A percentile compares a stretch with the other conserved stretches of the same genome.
Evolutionary conservation across 2,797 vertebrate species (phyloP).

Genomic region (Chaetodon trifasciatus): DNA sequence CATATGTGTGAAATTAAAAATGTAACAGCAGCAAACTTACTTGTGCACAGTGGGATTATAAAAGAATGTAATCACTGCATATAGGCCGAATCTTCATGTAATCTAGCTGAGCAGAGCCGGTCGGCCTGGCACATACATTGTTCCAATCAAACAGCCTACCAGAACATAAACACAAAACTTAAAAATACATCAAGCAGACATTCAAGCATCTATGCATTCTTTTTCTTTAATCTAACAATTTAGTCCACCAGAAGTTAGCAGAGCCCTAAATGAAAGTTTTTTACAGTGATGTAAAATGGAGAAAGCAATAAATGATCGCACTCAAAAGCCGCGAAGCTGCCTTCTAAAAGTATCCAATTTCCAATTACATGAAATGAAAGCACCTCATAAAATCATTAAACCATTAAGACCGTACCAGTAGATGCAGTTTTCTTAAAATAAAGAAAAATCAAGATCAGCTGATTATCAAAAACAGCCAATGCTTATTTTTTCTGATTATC

Average conservation of each 20-base stretch:
- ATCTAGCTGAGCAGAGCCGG: constrained; percentile 35
- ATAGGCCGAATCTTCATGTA: constrained; percentile 20
- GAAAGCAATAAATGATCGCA: not conserved
- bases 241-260: not conserved
- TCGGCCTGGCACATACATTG: too few species aligned
- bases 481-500: not conserved
- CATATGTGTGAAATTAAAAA: constrained; percentile 4
- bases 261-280: not conserved
- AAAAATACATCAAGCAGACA: not conserved
- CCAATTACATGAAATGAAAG: not conserved
- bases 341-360: not conserved
- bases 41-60: constrained; percentile 16
- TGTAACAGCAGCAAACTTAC: constrained; percentile 1
- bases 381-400: not conserved
- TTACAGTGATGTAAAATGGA: not conserved
- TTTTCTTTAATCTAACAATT: not conserved
- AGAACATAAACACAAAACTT: not conserved
- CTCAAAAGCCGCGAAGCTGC: not conserved
- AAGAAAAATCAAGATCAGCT: not conserved
- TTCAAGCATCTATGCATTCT: not conserved
- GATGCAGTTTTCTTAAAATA: not conserved
- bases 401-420: not conserved
- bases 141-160: constrained; percentile 3
- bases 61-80: constrained; percentile 28
- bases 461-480: not conserved